Evolutionary conservation across 2,113 vertebrate genomes (phyloP).

Genomic region (Cavia porcellus): DNA sequence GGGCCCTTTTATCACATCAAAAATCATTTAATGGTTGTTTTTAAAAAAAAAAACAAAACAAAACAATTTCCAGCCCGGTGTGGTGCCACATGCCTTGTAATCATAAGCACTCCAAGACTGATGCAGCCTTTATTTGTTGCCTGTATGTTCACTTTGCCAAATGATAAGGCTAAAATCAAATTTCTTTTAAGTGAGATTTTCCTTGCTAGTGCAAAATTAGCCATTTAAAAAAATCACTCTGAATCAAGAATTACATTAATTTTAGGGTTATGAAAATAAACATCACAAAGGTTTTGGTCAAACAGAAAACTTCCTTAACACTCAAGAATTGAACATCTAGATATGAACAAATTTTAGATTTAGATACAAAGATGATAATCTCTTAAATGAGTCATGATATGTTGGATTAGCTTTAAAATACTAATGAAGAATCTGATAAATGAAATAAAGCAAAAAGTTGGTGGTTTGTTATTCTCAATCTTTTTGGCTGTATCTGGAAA

Average conservation of each 20-base stretch:
- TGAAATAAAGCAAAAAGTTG: slow-evolving; percentile 43
- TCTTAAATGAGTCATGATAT: background rate
- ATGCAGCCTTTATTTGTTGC: background rate
- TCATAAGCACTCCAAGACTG: no score
- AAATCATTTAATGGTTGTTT: slow-evolving; percentile 21
- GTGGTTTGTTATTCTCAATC: background rate
- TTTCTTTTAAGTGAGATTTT: background rate
- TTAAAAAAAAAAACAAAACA: slow-evolving; percentile 23
- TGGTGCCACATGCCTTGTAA: background rate
- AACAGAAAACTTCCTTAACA: background rate
- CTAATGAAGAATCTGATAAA: background rate
- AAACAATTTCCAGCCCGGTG: background rate
- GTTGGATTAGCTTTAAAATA: slow-evolving; percentile 1
- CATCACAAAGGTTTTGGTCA: background rate
- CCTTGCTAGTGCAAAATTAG: background rate
- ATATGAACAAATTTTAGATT: background rate
- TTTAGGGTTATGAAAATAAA: slow-evolving; percentile 27
- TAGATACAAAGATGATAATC: background rate
- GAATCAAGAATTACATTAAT: slow-evolving; percentile 49
- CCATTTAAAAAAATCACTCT: slow-evolving; percentile 15
- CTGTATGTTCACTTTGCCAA: slow-evolving; percentile 5
- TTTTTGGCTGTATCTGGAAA: slow-evolving; percentile 49
- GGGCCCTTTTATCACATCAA: background rate
- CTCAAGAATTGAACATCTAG: slow-evolving; percentile 17
- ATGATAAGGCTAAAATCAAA: background rate